Evolutionary conservation across 1,140 invertebrate species (phyloP), one percentile per base, ranked within the genome.

Genomic region (Carposina sasakii): DNA sequence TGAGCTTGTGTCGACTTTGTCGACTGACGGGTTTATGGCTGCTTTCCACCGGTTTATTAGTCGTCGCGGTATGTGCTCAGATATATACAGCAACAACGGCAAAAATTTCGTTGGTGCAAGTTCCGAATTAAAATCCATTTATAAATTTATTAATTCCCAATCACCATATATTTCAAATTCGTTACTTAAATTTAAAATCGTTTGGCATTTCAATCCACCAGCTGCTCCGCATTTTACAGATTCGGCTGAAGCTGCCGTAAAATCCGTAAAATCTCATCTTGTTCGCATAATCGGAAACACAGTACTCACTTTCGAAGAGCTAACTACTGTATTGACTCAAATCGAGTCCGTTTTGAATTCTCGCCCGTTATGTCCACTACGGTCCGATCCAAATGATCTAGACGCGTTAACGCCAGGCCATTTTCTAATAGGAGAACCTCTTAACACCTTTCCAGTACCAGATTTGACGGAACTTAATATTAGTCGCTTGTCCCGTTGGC

Each of bases 1-100:
- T 12, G 76, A 85, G 60, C 17, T 72, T 6, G 62, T 63, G 0
- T 36, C 43, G 1, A 63, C 76, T 49, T 23, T 83, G n/a, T 60
- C 63, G 5, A 65, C 72, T 1, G 55, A 63, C 20, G 47, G 43
- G 2, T 78, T 82, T 47, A 10, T 82, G 0, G 34, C 50, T 9
- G 59, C 66, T 2, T 63, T 81, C 4, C 55, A 55, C 12, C 52
- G 74, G 5, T 83, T 84, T 52, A 42, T 67, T 3, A 23, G 57
- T 0, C 31, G 68, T n/a, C 40, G 77, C 23, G 74, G 74, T 12
- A 56, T 57, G 4, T 48, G 64, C 1, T 20, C 15, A 0, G 36
- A 31, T 12, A 40, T 78, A 0, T 64, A 67, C 40, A 57, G 43
- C 2, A 70, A 73, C 45, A 45, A 51, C 21, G 69, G 60, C 0